Conservation (phyloP, 2,888 invertebrate species). For the Ariolimax columbianus region DNA sequence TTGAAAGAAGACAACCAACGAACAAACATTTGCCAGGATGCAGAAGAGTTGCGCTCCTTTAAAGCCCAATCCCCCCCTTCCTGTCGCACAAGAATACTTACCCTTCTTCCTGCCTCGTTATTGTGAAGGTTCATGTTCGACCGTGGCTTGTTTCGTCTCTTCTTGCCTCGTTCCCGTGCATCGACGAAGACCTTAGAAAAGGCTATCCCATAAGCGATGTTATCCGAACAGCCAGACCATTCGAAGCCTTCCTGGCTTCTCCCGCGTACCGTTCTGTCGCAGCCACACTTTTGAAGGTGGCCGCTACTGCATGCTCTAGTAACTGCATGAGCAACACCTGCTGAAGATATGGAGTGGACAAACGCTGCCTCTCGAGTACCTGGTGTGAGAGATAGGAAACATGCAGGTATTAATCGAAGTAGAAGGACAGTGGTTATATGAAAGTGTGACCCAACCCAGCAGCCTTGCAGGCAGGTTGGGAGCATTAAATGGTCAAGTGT, state of each 20-base stretch:
- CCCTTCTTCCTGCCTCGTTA: constrained; percentile 96
- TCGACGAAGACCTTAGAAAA: constrained; percentile 94
- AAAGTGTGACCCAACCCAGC: too few species aligned
- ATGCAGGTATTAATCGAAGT: background rate
- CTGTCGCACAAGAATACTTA: too few species aligned
- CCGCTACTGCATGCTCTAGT: constrained; percentile 95
- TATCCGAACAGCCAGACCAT: constrained; percentile 96
- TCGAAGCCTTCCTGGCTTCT: constrained; percentile 86
- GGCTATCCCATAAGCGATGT: constrained; percentile 84
- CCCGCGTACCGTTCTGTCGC: constrained; percentile 88
- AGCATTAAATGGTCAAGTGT: too few species aligned
- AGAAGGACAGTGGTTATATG: too few species aligned
- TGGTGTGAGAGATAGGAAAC: constrained; percentile 77
- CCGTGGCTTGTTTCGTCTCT: constrained; percentile 90
- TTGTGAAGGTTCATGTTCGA: constrained; percentile 98
- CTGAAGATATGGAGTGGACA: constrained; percentile 94
- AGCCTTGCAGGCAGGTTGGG: too few species aligned
- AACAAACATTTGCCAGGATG: too few species aligned
- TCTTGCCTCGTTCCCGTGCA: constrained; percentile 88
- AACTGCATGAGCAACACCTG: constrained; percentile 94
- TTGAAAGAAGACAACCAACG: too few species aligned
- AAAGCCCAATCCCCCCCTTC: too few species aligned
- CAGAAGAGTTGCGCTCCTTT: too few species aligned
- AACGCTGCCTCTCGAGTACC: constrained; percentile 96
- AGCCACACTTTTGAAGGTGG: constrained; percentile 91